Base-by-base conservation (phyloP, 30 jellyfish, hydroid and myxozoan genomes). In the Sanderia malayensis region DNA sequence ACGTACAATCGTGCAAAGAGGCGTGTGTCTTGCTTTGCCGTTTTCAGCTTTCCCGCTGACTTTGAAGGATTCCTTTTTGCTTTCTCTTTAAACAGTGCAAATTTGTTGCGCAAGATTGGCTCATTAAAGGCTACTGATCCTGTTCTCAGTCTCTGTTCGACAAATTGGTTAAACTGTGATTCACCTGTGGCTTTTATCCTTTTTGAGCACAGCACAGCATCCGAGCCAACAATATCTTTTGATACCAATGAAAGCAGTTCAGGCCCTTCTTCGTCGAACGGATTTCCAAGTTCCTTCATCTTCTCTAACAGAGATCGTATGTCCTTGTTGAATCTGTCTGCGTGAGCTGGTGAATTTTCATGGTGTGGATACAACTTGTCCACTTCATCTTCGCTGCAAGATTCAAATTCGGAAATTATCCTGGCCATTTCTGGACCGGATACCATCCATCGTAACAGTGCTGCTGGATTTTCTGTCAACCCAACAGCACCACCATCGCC, bases 1-100 rank as follows among this genome's bases (percentile, higher is more conserved):
- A 75, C 70, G 23, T 74, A 74, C 86, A 74, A 37, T 59, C 70
- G 68, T 6, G 80, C 45, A 75, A 75, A 75, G 75, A 75, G 70
- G 20, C 53, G 21, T 60, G 0, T n/a, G 49, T 31, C 33, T 41
- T 76, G 81, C 71, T 76, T 52, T 29, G 41, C 28, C 47, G 73
- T 25, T 25, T 2, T 61, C 49, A 61, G 49, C 23, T 61, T 32
- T 32, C 47, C 52, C 66, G 62, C 52, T 18, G 28, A 11, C 59
- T 65, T 65, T 65, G 61, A 65, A 2, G 29, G 26, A 26, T 65
- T 65, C 77, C 49, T 65, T 65, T 22, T 45, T 24, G 49, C 59
- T 0, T 44, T 44, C 37, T 34, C 46, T 8, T 8, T 9, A 18
- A 49, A 49, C 25, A 49, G 27, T 49, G 55, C 67, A 61, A 34